Conservation (phyloP, 2,888 invertebrate species). For the Andrena minutula region DNA sequence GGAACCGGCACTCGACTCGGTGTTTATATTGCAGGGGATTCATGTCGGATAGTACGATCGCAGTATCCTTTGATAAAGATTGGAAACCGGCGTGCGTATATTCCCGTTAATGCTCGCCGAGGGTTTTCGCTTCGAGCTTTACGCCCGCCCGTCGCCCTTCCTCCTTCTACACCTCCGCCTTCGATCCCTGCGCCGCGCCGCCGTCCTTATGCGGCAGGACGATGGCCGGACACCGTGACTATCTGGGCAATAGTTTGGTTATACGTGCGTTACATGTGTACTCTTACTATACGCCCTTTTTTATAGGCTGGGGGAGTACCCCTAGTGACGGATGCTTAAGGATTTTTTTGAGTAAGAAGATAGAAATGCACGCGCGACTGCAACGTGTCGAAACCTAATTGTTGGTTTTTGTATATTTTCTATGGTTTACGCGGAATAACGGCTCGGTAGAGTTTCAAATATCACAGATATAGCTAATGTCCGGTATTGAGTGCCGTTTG, state of each 20-base stretch:
- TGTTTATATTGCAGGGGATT: constrained; percentile 47
- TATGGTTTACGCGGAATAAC: too few species aligned
- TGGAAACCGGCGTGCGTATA: constrained; percentile 60
- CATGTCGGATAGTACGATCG: constrained; percentile 35
- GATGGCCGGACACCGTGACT: constrained; percentile 16
- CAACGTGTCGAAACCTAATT: too few species aligned
- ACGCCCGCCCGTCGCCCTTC: constrained; percentile 20
- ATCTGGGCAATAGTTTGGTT: not conserved
- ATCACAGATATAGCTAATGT: too few species aligned
- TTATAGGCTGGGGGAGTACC: too few species aligned
- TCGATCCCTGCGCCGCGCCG: not conserved
- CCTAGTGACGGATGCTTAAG: too few species aligned
- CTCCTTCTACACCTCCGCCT: not conserved
- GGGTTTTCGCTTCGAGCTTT: constrained; percentile 60
- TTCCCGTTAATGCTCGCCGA: constrained; percentile 54
- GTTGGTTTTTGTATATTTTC: too few species aligned
- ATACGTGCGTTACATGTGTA: too few species aligned
- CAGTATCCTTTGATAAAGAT: constrained; percentile 63
- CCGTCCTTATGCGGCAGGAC: constrained; percentile 42
- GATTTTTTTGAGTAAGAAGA: too few species aligned
- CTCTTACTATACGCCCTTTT: too few species aligned
- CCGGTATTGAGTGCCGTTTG: too few species aligned
- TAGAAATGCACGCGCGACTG: too few species aligned
- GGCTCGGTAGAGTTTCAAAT: too few species aligned
- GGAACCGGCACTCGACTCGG: constrained; percentile 12